phyloP scores from a whole-genome alignment of 2,888 invertebrate genomes.

The Matsumyia berberina region DNA sequence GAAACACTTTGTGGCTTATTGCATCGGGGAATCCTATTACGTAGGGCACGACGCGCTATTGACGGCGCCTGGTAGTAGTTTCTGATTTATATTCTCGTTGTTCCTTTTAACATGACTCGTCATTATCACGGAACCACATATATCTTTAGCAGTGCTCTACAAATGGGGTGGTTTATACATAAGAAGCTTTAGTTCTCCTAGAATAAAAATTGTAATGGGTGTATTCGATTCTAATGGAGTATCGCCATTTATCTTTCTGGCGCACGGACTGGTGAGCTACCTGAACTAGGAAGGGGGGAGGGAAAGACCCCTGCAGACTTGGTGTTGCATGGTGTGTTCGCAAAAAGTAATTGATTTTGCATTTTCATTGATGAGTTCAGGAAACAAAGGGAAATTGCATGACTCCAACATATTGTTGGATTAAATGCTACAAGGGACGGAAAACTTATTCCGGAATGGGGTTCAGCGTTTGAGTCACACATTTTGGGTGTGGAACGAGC shows the following conservation, averaged over 20 bases:
- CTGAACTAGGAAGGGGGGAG: neutral
- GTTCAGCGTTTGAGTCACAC: neutral
- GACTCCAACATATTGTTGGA: neutral
- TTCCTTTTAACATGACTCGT: constrained; percentile 32
- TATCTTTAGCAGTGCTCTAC: constrained; percentile 30
- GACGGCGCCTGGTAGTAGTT: constrained; percentile 30
- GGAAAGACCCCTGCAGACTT: neutral
- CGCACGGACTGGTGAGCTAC: constrained; percentile 33
- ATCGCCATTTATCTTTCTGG: constrained; percentile 55
- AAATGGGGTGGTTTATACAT: constrained; percentile 51
- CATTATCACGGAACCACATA: constrained; percentile 59
- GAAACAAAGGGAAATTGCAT: constrained; percentile 34
- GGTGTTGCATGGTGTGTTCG: constrained; percentile 20
- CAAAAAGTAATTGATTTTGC: constrained; percentile 68
- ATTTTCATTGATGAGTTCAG: constrained; percentile 60
- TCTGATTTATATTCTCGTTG: constrained; percentile 65
- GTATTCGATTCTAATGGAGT: constrained; percentile 68
- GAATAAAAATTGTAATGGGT: constrained; percentile 70
- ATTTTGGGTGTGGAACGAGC: neutral
- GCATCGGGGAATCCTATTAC: constrained; percentile 50
- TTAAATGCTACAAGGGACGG: neutral
- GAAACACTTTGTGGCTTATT: constrained; percentile 52
- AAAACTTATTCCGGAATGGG: neutral
- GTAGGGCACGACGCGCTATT: neutral
- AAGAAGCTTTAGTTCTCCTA: constrained; percentile 61